Evolutionary conservation across 2,113 vertebrate species (phyloP).

Genomic region (Amblyornis subalaris): DNA sequence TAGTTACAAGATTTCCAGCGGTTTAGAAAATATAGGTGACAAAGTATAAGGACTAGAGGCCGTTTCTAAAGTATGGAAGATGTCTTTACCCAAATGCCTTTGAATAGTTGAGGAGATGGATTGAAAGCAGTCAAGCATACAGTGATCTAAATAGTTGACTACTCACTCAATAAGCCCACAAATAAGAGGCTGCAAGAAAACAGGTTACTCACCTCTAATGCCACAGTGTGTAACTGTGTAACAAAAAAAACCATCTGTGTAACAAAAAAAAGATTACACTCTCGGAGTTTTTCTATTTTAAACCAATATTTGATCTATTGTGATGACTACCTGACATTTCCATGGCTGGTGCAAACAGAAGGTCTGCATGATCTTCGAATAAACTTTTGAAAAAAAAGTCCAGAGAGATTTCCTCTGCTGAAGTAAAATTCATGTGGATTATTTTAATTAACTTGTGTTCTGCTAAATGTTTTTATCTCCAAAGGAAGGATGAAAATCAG

Average conservation of each 20-base stretch:
- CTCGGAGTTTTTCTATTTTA: background rate
- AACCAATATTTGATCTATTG: background rate
- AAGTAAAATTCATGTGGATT: background rate
- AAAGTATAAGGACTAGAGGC: background rate
- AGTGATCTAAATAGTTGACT: background rate
- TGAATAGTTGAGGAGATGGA: background rate
- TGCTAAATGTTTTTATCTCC: background rate
- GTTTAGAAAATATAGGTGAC: background rate
- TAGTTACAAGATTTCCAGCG: background rate
- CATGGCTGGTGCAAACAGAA: background rate
- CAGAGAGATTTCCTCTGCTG: background rate
- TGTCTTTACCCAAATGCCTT: background rate
- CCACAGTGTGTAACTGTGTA: fast-evolving
- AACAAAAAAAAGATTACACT: background rate
- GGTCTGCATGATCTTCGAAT: background rate
- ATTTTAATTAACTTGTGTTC: background rate
- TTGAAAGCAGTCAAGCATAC: background rate
- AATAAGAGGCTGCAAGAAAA: background rate
- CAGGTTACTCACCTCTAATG: background rate
- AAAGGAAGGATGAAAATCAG: background rate
- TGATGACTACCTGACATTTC: background rate
- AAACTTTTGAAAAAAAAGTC: background rate
- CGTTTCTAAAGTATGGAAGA: background rate
- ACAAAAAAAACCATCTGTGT: background rate
- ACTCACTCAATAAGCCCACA: background rate